These are phyloP conservation scores for Setipinna tenuifilis DNA, from an alignment of 2,797 vertebrate genomes.

Conservation along the genomic window DNA sequence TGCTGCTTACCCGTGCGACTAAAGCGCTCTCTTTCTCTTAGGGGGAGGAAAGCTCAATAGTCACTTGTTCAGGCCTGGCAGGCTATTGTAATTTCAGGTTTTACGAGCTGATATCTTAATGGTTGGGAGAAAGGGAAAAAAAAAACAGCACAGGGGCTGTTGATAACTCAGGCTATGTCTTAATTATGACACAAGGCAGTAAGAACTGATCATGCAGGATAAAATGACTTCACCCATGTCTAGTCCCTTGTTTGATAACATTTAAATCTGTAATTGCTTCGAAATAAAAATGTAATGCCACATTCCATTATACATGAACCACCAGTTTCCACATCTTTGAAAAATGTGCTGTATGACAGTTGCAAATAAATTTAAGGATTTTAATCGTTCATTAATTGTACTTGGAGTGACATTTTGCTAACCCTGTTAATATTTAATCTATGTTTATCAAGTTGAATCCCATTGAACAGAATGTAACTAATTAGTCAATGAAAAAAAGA, in stretches of 20 bases:
- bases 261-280: not conserved
- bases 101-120: constrained; percentile 18
- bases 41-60: not conserved
- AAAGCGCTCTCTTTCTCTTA: constrained; percentile 27
- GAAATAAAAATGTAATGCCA: not conserved
- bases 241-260: constrained; percentile 11
- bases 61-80: constrained; percentile 36
- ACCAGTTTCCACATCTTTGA: not conserved
- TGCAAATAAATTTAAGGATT: not conserved
- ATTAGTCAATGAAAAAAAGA: not conserved
- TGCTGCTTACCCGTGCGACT: constrained; percentile 31
- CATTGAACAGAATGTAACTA: not conserved
- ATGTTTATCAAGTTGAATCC: constrained; percentile 4
- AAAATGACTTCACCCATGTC: not conserved
- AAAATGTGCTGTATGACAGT: not conserved
- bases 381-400: not conserved
- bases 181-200: constrained; percentile 23
- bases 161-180: constrained; percentile 10
- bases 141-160: not conserved
- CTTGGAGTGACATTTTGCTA: not conserved
- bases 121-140: not conserved
- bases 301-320: not conserved
- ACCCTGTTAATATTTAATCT: not conserved
- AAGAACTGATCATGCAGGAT: not conserved
- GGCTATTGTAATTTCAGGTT: constrained; percentile 25